Evolutionary conservation across 1,140 invertebrate genomes (phyloP), one percentile per base, ranked within the genome.

Genomic region (Hestina assimilis): DNA sequence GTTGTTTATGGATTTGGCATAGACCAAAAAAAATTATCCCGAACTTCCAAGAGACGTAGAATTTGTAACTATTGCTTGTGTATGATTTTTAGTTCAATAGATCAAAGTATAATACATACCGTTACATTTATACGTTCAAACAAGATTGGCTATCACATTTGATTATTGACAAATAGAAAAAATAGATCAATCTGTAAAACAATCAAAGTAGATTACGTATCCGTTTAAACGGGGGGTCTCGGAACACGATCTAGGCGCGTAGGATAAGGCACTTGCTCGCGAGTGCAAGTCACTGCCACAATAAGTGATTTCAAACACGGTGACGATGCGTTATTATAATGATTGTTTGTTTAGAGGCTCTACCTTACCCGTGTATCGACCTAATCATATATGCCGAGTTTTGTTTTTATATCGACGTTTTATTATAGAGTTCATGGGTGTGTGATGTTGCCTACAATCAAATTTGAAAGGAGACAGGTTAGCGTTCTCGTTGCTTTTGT

Each of bases 351-450:
- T 87, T 87, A 83, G 78, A 75, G 78, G 79, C 72, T 85, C 83
- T 87, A 85, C 83, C 83, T 85, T 83, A 82, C 79, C 73, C 84
- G 77, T 87, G 84, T 87, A 87, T 87, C 76, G 72, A 69, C 66
- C 82, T 85, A 87, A 85, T 87, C 82, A 87, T 87, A 82, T 85
- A 85, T 87, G 80, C 81, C 75, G 77, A 83, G 83, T 85, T 87
- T 87, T 87, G 84, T 87, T 87, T 87, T 85, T 87, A 80, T 87
- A 81, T 57, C 66, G 64, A 72, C 69, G 80, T 84, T 83, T 87
- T 80, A 83, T 84, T 84, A 84, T 81, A 80, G 79, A 83, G 75
- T 83, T 83, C 76, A 81, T 85, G 82, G 82, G 82, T 81, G 80
- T 83, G 74, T 85, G 77, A 83, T 79, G 79, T 82, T 77, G 69